Evolutionary conservation across 2,888 invertebrate genomes (phyloP), one percentile per base, ranked within the genome.

Genomic region (Fissipunctia ypsillon): DNA sequence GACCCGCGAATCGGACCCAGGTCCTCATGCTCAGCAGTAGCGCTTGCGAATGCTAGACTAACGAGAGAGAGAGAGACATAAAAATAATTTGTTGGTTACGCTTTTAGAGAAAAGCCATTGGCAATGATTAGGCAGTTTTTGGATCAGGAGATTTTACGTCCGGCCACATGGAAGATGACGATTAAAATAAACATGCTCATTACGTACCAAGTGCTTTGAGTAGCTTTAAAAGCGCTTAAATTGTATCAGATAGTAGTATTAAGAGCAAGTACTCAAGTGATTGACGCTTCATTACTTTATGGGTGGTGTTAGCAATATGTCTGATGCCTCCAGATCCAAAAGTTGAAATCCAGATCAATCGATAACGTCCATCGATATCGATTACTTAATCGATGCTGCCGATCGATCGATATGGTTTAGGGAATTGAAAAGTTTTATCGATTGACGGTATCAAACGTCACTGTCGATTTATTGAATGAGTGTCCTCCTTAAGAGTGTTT

Each of bases 61-160:
- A 41, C 2, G 41, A 41, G 14, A 41, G 41, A 35, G 35, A 35
- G 35, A 35, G 35, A 35, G 6, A 35, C 2, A 52, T 25, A 14
- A 16, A 16, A 52, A 25, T 28, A 28, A 86, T 84, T 80, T 50
- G 52, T 64, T 66, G 59, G 52, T 67, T 73, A 71, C n/a, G 54
- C 64, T 60, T 67, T 54, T 66, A 69, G 57, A 31, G 6, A 4
- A 25, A 22, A 1, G 54, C 16, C 9, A n/a, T 22, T n/a, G 38
- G 50, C n/a, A 25, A 63, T 75, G 60, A 78, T 5, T 45, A 69
- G 48, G 54, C 59, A 60, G 35, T 68, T 81, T 57, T 66, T 54
- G 9, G 0, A 16, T 12, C 41, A 66, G 16, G 28, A 50, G 7
- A 69, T 14, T 52, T 50, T n/a, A 31, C 10, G 31, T 64, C 54